Conservation (phyloP, 2,797 vertebrate genomes). For the Yasuhikotakia modesta region DNA sequence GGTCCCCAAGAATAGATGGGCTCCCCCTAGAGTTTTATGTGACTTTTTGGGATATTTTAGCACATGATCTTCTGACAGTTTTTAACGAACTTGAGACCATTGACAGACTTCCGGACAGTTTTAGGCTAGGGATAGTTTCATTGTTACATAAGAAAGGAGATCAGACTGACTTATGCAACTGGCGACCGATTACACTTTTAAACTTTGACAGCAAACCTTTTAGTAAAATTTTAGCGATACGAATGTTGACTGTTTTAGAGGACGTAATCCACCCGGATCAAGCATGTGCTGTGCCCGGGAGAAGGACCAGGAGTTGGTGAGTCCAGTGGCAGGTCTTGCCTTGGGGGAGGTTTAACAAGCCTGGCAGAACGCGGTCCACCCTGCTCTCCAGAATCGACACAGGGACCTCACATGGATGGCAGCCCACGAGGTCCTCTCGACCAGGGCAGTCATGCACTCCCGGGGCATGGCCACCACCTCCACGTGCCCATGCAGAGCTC, state of each 20-base stretch:
- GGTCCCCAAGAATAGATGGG: conserved; percentile 35
- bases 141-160: conserved; percentile 24
- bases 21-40: conserved; percentile 47
- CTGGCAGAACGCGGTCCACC: conserved; percentile 21
- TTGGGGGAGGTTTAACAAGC: conserved; percentile 4
- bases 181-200: conserved; percentile 50
- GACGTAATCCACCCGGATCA: conserved; percentile 43
- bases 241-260: conserved; percentile 19
- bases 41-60: conserved; percentile 53
- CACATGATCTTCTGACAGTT: conserved; percentile 27
- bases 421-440: background rate
- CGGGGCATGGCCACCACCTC: background rate
- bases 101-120: background rate
- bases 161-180: conserved; percentile 30
- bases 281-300: background rate
- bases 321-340: conserved; percentile 3
- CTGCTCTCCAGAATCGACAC: background rate
- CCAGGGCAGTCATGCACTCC: background rate
- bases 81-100: conserved; percentile 35
- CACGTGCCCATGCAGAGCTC: background rate
- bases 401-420: background rate
- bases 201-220: conserved; percentile 52
- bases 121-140: conserved; percentile 41
- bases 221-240: conserved; percentile 10
- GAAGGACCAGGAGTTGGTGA: conserved; percentile 32